Evolutionary conservation across 1,140 invertebrate species (phyloP).

Genomic region (Probaryconus sp.): DNA sequence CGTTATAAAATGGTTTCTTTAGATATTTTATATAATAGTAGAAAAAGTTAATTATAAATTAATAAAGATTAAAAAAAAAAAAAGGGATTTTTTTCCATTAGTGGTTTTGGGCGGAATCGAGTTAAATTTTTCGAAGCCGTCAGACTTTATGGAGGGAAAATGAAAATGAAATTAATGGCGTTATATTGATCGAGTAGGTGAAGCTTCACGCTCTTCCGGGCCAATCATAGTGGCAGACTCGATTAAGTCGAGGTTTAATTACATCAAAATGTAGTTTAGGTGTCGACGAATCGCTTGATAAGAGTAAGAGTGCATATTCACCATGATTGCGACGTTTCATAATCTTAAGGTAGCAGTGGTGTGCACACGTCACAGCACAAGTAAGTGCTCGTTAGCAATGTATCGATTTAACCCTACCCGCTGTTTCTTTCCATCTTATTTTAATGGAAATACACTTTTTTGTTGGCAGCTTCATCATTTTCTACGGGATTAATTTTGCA

Average conservation of each 20-base stretch:
- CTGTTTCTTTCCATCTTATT: no score
- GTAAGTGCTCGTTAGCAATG: slow-evolving; percentile 51
- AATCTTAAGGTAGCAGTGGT: slow-evolving; percentile 36
- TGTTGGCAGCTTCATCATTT: no score
- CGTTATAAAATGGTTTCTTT: no score
- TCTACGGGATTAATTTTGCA: no score
- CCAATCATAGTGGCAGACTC: slow-evolving; percentile 49
- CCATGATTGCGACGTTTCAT: slow-evolving; percentile 32
- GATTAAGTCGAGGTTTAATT: slow-evolving; percentile 56
- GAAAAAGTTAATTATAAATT: background rate
- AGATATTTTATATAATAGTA: no score
- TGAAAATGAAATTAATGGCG: slow-evolving; percentile 37
- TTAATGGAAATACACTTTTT: no score
- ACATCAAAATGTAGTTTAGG: slow-evolving; percentile 51
- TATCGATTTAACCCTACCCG: slow-evolving; percentile 39
- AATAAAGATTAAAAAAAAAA: background rate
- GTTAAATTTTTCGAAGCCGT: background rate
- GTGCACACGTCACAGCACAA: slow-evolving; percentile 42
- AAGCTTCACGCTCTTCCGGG: slow-evolving; percentile 41
- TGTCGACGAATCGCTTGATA: slow-evolving; percentile 55
- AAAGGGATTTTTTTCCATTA: no score
- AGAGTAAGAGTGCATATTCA: slow-evolving; percentile 57
- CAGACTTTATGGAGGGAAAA: background rate
- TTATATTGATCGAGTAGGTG: slow-evolving; percentile 41
- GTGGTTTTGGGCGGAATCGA: no score